These are phyloP conservation scores for Polyommatus icarus DNA, from an alignment of 2,888 invertebrate species.

Conservation along the genomic window DNA sequence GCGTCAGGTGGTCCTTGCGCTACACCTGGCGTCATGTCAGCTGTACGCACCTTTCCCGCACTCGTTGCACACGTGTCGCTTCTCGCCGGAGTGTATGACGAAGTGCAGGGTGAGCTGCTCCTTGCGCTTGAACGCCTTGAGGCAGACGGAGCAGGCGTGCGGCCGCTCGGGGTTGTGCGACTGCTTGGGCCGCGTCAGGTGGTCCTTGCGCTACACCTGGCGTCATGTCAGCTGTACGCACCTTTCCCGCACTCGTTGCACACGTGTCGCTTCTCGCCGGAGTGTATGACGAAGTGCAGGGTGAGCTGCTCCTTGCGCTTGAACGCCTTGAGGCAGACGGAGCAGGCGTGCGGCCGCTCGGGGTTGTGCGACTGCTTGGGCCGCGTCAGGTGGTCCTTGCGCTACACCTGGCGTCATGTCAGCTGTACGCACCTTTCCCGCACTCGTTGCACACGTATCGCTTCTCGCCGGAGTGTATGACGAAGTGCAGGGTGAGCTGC, in stretches of 20 bases:
- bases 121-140: conserved; percentile 93
- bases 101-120: conserved; percentile 93
- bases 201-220: conserved; percentile 93
- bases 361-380: conserved; percentile 95
- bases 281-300: conserved; percentile 93
- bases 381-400: conserved; percentile 91
- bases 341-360: conserved; percentile 92
- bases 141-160: conserved; percentile 92
- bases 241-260: conserved; percentile 94
- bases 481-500: conserved; percentile 92
- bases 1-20: conserved; percentile 91
- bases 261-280: conserved; percentile 92
- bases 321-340: conserved; percentile 92
- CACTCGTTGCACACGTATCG: conserved; percentile 93
- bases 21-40: no score
- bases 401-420: no score
- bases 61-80: conserved; percentile 91
- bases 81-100: conserved; percentile 94
- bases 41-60: conserved; percentile 87
- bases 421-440: conserved; percentile 83
- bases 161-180: conserved; percentile 94
- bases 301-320: conserved; percentile 94
- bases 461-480: conserved; percentile 94
- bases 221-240: conserved; percentile 46
- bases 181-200: conserved; percentile 91